Evolutionary conservation across 1,140 invertebrate genomes (phyloP).

Genomic region (Bombus cullumanus): DNA sequence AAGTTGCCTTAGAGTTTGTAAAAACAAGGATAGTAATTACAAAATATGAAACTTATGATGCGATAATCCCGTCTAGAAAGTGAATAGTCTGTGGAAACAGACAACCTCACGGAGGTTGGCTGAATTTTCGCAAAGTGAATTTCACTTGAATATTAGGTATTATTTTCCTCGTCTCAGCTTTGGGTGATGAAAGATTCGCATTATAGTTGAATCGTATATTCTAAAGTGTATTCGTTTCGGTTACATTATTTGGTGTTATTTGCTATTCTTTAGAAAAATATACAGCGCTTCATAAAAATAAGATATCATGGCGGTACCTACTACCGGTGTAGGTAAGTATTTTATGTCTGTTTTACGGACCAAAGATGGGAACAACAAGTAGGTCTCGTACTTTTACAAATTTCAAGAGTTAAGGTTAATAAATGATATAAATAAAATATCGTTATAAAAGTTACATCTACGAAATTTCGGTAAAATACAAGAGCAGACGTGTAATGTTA

Average conservation of each 20-base stretch:
- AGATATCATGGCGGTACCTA: slow-evolving; percentile 81
- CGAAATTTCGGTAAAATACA: not conserved
- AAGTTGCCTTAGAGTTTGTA: slow-evolving; percentile 1
- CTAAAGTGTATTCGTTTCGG: slow-evolving; percentile 35
- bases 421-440: not conserved
- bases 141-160: slow-evolving; percentile 63
- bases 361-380: slow-evolving; percentile 26
- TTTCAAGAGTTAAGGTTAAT: not conserved
- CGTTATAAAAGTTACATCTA: not conserved
- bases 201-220: slow-evolving; percentile 43
- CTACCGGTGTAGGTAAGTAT: slow-evolving; percentile 82
- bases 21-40: not conserved
- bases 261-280: slow-evolving; percentile 64
- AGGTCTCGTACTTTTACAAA: not conserved
- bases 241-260: slow-evolving; percentile 49
- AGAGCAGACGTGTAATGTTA: slow-evolving; percentile 18
- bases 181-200: slow-evolving; percentile 57
- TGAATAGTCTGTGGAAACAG: slow-evolving; percentile 60
- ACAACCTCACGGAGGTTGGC: slow-evolving; percentile 73
- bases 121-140: slow-evolving; percentile 68
- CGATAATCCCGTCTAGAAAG: slow-evolving; percentile 53
- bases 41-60: not conserved
- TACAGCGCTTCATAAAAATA: slow-evolving; percentile 70
- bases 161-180: slow-evolving; percentile 49
- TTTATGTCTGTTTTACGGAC: slow-evolving; percentile 46